phyloP scores from a whole-genome alignment of 2,888 invertebrate genomes.

The Chymomyza procnemis region DNA sequence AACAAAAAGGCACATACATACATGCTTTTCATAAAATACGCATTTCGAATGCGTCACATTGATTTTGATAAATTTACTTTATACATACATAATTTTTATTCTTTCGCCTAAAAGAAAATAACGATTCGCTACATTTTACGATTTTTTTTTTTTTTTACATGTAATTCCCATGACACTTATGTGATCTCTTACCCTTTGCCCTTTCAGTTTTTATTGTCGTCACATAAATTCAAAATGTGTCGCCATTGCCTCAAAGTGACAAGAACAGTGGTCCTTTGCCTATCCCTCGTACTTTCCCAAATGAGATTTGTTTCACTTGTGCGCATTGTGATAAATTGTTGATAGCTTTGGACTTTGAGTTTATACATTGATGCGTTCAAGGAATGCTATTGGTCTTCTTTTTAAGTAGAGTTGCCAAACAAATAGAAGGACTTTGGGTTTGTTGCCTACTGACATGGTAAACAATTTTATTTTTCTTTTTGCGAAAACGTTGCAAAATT shows the following conservation, averaged over 20 bases:
- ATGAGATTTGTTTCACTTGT: slow-evolving; percentile 61
- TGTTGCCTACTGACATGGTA: not conserved
- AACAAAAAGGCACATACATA: no score
- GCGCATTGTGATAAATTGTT: slow-evolving; percentile 64
- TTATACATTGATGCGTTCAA: slow-evolving; percentile 53
- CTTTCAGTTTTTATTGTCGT: not conserved
- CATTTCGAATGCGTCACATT: no score
- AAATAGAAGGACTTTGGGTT: not conserved
- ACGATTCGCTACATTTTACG: not conserved
- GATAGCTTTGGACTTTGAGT: slow-evolving; percentile 53
- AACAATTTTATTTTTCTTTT: no score
- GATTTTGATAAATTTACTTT: no score
- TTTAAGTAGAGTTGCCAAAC: not conserved
- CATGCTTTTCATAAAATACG: no score
- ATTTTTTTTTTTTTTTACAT: not conserved
- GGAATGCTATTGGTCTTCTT: slow-evolving; percentile 33
- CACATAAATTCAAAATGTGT: not conserved
- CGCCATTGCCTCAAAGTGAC: not conserved
- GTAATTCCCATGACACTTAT: not conserved
- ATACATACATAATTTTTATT: no score
- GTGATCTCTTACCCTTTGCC: not conserved
- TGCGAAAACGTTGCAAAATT: not conserved
- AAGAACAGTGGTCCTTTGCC: no score
- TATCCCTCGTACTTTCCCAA: slow-evolving; percentile 41
- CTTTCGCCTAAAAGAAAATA: not conserved